Base-by-base conservation (phyloP, 2,113 vertebrate genomes). In the Nesogale talazaci region DNA sequence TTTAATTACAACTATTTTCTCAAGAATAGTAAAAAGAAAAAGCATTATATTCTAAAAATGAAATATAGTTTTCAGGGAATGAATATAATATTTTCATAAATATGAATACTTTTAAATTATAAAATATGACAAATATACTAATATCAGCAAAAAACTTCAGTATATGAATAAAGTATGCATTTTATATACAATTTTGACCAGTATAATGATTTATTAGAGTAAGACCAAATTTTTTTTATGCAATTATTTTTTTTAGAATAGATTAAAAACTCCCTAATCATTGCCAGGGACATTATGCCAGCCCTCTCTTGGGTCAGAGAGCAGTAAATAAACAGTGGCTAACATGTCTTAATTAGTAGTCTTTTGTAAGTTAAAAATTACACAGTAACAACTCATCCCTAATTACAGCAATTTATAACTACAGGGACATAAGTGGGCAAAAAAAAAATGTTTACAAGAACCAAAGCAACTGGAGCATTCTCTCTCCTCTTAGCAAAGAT, bases 401-500 rank as follows among this genome's bases (percentile, higher is more conserved):
- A 93, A 88, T 61, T 65, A 61, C 2, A 77, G 6, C 2, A 46
- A 94, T 84, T 92, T 87, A 84, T 29, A 92, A 59, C 19, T 74
- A 59, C 20, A 40, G 3, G 17, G 6, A n/a, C 3, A 83, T 79
- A 63, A 75, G n/a, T 89, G 19, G 5, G 61, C 20, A 88, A 22
- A 56, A 42, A 42, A 65, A 61, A 65, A 65, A 29, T 85, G 7
- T 25, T 88, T 72, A 74, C 3, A 31, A 10, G 1, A 88, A 31
- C 14, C 57, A 81, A 88, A 94, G 27, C 29, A 85, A 67, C 1
- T 78, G 8, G 65, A 20, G 2, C 74, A 61, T 74, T 7, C 4
- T 85, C 23, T 52, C 4, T 11, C 2, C 10, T 69, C 3, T 17
- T 56, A 86, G 34, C 5, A 77, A 75, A 74, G 34, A 94, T 78